A percentile compares a stretch with the other conserved stretches of the same genome.
Conservation (phyloP, 2,113 vertebrate genomes). For the Campylomormyrus numenius region DNA sequence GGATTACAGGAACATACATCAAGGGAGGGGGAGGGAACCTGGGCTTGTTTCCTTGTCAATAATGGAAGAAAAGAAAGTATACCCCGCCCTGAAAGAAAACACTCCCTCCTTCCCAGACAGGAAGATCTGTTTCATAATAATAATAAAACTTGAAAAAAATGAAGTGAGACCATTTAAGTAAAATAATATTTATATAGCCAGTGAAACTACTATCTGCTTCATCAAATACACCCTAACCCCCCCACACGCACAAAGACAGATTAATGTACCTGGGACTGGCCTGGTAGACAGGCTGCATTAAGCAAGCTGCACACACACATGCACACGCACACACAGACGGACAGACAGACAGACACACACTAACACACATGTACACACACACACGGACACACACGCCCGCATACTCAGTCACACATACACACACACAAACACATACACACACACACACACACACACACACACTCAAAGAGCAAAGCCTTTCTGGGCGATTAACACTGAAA, state of each 20-base stretch:
- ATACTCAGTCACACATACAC: not conserved
- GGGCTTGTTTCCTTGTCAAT: constrained; percentile 9
- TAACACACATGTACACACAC: not conserved
- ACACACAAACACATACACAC: not conserved
- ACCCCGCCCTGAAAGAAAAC: not conserved
- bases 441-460: not conserved
- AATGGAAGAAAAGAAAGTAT: not conserved
- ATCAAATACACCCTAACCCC: not conserved
- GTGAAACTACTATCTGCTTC: not conserved
- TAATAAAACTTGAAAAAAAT: constrained; percentile 2
- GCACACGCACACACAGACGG: not conserved
- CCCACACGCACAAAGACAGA: not conserved
- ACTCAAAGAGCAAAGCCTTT: not conserved
- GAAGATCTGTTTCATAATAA: constrained; percentile 8
- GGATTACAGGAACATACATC: no score
- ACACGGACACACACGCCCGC: not conserved
- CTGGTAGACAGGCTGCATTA: not conserved
- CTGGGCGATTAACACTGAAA: not conserved
- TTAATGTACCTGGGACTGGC: not conserved
- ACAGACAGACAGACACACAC: no score
- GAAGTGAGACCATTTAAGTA: not conserved
- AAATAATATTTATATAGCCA: not conserved
- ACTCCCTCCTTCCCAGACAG: not conserved
- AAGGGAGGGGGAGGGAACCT: not conserved
- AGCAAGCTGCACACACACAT: not conserved